Base-by-base conservation (phyloP, 1,140 invertebrate species). In the Drosophila watanabei region DNA sequence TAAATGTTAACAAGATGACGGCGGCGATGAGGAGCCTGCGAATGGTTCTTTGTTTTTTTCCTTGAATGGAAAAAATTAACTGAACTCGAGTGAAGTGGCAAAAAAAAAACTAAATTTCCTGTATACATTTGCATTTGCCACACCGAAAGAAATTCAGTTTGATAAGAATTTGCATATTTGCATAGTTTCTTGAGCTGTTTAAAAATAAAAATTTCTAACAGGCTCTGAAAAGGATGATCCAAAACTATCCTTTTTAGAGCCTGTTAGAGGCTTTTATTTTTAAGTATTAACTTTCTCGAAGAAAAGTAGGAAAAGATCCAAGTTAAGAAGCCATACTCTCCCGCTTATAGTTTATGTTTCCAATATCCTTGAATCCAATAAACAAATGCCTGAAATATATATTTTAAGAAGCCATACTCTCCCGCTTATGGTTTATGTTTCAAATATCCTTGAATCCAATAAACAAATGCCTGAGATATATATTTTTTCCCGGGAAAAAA, bases 1-100 rank as follows among this genome's bases (percentile, higher is more conserved):
- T 82, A 90, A 90, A 86, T 90, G 86, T 90, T 90, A 90, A 89
- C 82, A 89, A 90, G 82, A 68, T 76, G 79, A 83, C 77, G 57
- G n/a, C 28, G 28, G n/a, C 28, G 28, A 51, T 30, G 49, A 35
- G 32, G 30, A 33, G 30, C 30, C 69, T 43, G 24, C 33, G 24
- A 60, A 32, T 68, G 63, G 7, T 57, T 60, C 73, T 60, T 77
- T 77, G 75, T 77, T 68, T 68, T 43, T 37, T 33, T 20, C 28
- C 48, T 46, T 70, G 58, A 79, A 79, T 70, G 46, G 57, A 70
- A 41, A 65, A 59, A 76, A 77, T 75, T 64, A 76, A 64, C 75
- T 77, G n/a, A 46, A 59, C 57, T 70, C 18, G 32, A 46, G 20
- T 39, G 9, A 2, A 30, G n/a, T 33, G 6, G 20, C 46, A 24